Evolutionary conservation across 2,113 vertebrate genomes (phyloP), one percentile per base, ranked within the genome.

Genomic region (Diphyllodes magnificus): DNA sequence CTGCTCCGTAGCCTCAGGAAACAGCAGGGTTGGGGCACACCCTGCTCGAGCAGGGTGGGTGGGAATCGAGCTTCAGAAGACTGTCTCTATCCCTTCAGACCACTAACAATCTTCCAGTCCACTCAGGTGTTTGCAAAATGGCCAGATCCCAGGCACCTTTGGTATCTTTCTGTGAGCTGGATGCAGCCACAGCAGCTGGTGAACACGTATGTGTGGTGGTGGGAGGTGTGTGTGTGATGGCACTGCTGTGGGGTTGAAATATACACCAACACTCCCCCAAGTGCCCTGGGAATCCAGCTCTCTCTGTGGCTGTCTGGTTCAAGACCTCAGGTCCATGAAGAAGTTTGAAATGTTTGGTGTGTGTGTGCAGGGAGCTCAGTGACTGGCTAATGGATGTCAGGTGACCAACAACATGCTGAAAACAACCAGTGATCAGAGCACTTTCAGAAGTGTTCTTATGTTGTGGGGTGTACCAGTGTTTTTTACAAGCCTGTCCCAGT

Each of bases 1-100:
- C 50, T 77, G 79, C 93, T 94, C 64, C 4, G 15, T 81, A 88
- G 92, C 96, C 96, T 95, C 80, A 56, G 94, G 96, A 92, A 69
- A 80, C 13, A 77, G 45, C 42, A 78, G 1, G 21, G 69, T 4
- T 90, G 65, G 51, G 95, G 60, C 95, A 94, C 94, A 71, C 95
- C 94, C 96, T 83, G 45, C 80, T 92, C 1, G 0, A 94, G 60
- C 56, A 94, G 83, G 72, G 33, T 70, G 86, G 69, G 83, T 86
- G 83, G 70, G 68, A 95, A 81, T 17, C 17, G 37, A 70, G 51
- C 6, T 86, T 42, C 70, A 73, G 66, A 76, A 90, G 42, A 23
- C 42, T 73, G 23, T 33, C 25, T 91, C 70, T 88, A 28, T 12
- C 16, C 82, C 16, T 93, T 77, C 66, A 65, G 63, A 94, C 71